These are phyloP conservation scores for Pyrgilauda ruficollis DNA, from an alignment of 2,113 vertebrate species.

Conservation along the genomic window DNA sequence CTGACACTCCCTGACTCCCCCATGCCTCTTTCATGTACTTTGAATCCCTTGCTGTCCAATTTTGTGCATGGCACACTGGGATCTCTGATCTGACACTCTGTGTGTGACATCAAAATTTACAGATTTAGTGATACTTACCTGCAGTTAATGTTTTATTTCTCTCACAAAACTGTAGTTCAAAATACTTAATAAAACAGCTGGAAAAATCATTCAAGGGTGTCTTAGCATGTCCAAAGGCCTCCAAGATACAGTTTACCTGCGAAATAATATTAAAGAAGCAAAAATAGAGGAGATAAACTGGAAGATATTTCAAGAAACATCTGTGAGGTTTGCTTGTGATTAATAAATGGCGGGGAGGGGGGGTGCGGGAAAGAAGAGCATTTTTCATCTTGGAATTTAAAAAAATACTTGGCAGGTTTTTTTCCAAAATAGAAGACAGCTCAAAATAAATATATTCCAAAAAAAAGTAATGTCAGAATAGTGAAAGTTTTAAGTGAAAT, in stretches of 20 bases:
- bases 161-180: conserved; percentile 88
- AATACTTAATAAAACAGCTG: conserved; percentile 88
- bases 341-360: not conserved
- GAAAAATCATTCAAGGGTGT: conserved; percentile 84
- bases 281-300: not conserved
- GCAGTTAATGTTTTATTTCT: conserved; percentile 77
- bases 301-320: not conserved
- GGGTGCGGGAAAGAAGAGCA: accelerated
- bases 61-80: not conserved
- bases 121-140: conserved; percentile 70
- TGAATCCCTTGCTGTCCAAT: not conserved
- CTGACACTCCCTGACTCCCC: not conserved
- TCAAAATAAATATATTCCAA: not conserved
- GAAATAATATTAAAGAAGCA: not conserved
- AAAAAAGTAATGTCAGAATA: not conserved
- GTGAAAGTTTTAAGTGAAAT: not conserved
- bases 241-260: conserved; percentile 86
- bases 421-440: not conserved
- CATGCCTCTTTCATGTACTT: too few relatives aligned
- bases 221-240: conserved; percentile 91
- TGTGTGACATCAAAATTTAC: not conserved
- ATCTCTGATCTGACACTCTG: not conserved
- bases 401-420: not conserved
- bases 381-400: not conserved
- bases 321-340: not conserved